These are phyloP conservation scores for Diorhabda elongata DNA, from an alignment of 1,140 invertebrate genomes.

Conservation along the genomic window DNA sequence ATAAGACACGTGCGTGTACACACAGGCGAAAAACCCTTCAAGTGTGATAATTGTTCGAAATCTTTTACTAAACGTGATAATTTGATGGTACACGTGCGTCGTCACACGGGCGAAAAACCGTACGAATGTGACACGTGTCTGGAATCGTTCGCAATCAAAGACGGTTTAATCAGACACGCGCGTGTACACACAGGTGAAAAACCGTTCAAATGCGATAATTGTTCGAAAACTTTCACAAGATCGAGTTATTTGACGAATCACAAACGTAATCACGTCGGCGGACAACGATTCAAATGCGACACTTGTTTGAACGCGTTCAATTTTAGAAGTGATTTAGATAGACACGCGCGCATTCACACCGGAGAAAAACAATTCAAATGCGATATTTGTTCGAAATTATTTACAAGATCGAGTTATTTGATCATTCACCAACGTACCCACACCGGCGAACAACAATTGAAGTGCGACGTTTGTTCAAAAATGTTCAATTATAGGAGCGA, in stretches of 20 bases:
- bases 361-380: constrained; percentile 8
- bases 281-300: background rate
- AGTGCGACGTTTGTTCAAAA: background rate
- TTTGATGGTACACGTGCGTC: too few relatives aligned
- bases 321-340: background rate
- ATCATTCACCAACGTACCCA: background rate
- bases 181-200: background rate
- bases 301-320: background rate
- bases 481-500: background rate
- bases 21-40: background rate
- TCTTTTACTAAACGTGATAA: too few relatives aligned
- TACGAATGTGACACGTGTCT: too few relatives aligned
- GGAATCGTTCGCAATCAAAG: too few relatives aligned
- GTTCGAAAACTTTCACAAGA: constrained; percentile 1
- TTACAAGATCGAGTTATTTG: background rate
- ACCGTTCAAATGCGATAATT: constrained; percentile 4
- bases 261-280: background rate
- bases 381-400: constrained; percentile 6
- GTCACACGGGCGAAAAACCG: too few relatives aligned
- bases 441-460: background rate
- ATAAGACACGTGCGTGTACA: constrained; percentile 45
- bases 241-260: background rate
- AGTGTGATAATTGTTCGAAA: background rate
- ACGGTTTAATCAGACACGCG: too few relatives aligned
- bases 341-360: background rate